Conservation (phyloP, 2,113 vertebrate species). For the Mugil cephalus region DNA sequence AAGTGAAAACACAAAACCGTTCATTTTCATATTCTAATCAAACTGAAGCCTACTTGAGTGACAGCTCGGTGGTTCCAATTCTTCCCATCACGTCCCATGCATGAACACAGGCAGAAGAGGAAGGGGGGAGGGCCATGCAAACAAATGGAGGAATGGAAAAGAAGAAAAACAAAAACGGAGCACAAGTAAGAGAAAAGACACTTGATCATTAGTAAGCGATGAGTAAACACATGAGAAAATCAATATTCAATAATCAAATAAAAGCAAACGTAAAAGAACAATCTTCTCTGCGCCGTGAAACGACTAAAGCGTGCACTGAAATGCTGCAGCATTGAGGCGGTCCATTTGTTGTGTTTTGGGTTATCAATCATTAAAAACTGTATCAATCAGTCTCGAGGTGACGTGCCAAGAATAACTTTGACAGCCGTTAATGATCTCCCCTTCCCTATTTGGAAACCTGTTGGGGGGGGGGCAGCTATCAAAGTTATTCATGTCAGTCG, state of each 20-base stretch:
- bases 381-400: conserved; percentile 23
- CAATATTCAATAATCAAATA: conserved; percentile 49
- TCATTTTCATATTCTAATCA: conserved; percentile 69
- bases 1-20: conserved; percentile 38
- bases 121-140: conserved; percentile 81
- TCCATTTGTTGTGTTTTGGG: background rate
- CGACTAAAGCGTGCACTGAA: conserved; percentile 16
- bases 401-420: conserved; percentile 48
- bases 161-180: conserved; percentile 74
- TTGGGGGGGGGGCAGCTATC: conserved; percentile 56
- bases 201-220: conserved; percentile 63
- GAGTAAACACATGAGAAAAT: conserved; percentile 61
- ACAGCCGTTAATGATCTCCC: conserved; percentile 46
- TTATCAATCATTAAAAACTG: conserved; percentile 15
- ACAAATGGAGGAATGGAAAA: conserved; percentile 79
- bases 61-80: conserved; percentile 88
- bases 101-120: conserved; percentile 81
- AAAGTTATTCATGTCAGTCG: conserved; percentile 65
- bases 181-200: conserved; percentile 68
- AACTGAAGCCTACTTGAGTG: conserved; percentile 88
- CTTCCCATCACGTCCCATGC: conserved; percentile 83
- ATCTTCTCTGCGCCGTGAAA: conserved; percentile 5
- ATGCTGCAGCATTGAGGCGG: background rate
- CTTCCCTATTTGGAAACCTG: conserved; percentile 41
- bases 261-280: conserved; percentile 14